These are phyloP conservation scores for Chaetodon trifasciatus DNA, from an alignment of 2,797 vertebrate genomes.

Conservation along the genomic window DNA sequence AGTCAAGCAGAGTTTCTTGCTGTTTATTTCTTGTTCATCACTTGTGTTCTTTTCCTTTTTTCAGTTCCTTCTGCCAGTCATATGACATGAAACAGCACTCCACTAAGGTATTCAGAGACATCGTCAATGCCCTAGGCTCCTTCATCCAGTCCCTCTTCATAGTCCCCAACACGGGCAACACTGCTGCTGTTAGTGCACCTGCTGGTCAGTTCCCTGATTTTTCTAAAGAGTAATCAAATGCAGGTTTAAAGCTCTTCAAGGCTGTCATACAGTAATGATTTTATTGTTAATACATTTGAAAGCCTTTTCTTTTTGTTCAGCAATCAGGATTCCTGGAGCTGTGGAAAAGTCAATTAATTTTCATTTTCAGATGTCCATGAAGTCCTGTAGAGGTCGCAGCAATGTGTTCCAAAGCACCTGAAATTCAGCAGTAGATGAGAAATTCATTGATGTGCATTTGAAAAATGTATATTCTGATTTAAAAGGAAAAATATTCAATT, in stretches of 20 bases:
- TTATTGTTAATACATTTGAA: background rate
- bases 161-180: constrained; percentile 88
- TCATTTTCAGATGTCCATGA: background rate
- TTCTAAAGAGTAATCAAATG: background rate
- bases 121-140: constrained; percentile 97
- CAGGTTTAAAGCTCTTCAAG: background rate
- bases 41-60: background rate
- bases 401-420: background rate
- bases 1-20: background rate
- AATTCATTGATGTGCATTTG: background rate
- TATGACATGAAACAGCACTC: constrained; percentile 99
- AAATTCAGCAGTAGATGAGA: background rate
- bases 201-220: constrained; percentile 84
- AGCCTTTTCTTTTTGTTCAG: background rate
- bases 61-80: constrained; percentile 97
- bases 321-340: background rate
- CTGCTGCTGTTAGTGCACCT: constrained; percentile 83
- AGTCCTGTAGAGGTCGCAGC: background rate
- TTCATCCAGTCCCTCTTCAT: constrained; percentile 99
- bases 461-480: background rate
- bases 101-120: constrained; percentile 98
- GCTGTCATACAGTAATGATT: background rate
- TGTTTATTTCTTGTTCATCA: background rate
- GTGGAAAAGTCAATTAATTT: background rate
- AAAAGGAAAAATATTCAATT: background rate